phyloP scores from a whole-genome alignment of 2,888 invertebrate genomes.

The Ornithoptera priamus region DNA sequence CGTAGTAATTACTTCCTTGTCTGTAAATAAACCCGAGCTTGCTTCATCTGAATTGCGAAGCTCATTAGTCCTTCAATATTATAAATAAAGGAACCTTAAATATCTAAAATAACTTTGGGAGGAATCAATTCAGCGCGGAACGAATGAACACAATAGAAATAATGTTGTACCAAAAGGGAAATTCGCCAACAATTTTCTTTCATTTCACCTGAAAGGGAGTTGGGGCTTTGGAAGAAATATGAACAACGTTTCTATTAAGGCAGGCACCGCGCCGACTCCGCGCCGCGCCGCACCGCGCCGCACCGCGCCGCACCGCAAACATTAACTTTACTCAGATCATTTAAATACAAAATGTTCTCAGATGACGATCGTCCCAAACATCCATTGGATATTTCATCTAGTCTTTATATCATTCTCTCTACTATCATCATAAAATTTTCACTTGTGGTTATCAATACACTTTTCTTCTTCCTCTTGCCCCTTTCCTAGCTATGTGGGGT shows the following conservation, averaged over 20 bases:
- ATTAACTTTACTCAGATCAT: not conserved
- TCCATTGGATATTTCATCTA: too few species aligned
- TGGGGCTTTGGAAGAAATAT: conserved; percentile 26
- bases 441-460: too few species aligned
- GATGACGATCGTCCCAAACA: not conserved
- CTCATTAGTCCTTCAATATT: conserved; percentile 24
- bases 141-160: conserved; percentile 25
- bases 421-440: too few species aligned
- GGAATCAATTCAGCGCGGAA: conserved; percentile 27
- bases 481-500: too few species aligned
- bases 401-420: too few species aligned
- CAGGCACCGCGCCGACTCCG: conserved; percentile 4
- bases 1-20: too few species aligned
- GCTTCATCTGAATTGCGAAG: not conserved
- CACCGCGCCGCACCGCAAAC: too few species aligned
- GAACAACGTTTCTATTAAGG: conserved; percentile 23
- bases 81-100: conserved; percentile 16
- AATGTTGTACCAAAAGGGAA: conserved; percentile 17
- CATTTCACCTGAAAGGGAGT: conserved; percentile 22
- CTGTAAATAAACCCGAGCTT: too few species aligned
- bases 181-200: conserved; percentile 18
- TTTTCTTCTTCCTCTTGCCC: too few species aligned
- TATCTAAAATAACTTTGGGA: conserved; percentile 17
- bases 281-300: too few species aligned
- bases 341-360: not conserved